These are phyloP conservation scores for Thymelicus sylvestris DNA, from an alignment of 2,888 invertebrate genomes.

Conservation along the genomic window DNA sequence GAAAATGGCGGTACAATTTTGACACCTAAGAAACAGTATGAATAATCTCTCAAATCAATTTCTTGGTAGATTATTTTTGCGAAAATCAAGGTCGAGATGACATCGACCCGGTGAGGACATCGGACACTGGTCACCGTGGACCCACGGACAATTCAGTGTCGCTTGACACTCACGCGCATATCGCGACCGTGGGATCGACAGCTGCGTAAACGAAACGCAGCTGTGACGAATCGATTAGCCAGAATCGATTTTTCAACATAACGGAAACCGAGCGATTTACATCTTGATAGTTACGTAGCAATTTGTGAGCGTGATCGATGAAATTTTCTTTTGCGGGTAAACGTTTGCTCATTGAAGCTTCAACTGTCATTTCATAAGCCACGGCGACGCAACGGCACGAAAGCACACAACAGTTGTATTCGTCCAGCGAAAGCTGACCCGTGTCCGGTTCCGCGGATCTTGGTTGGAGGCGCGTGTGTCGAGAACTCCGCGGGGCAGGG, in stretches of 20 bases:
- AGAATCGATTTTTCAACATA: constrained; percentile 82
- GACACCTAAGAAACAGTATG: constrained; percentile 58
- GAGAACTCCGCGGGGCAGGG: constrained; percentile 49
- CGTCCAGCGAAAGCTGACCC: constrained; percentile 61
- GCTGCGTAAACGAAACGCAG: constrained; percentile 76
- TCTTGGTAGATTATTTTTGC: constrained; percentile 65
- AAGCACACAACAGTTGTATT: constrained; percentile 58
- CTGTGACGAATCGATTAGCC: constrained; percentile 77
- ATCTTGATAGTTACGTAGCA: constrained; percentile 79
- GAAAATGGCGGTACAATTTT: constrained; percentile 50
- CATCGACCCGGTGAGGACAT: constrained; percentile 47
- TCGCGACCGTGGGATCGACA: constrained; percentile 71
- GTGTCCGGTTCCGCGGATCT: constrained; percentile 44
- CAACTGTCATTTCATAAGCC: constrained; percentile 82
- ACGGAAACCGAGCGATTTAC: constrained; percentile 80
- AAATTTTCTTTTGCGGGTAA: constrained; percentile 79
- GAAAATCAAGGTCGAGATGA: constrained; percentile 53
- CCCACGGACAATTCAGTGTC: constrained; percentile 43
- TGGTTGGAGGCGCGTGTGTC: constrained; percentile 40
- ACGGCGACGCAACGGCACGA: constrained; percentile 69
- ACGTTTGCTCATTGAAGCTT: constrained; percentile 79
- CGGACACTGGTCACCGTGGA: not conserved
- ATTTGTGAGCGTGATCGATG: constrained; percentile 82
- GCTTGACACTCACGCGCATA: constrained; percentile 27
- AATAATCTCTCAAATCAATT: constrained; percentile 70